phyloP scores from a whole-genome alignment of 2,888 invertebrate species.

The Ischnus inquisitorius region DNA sequence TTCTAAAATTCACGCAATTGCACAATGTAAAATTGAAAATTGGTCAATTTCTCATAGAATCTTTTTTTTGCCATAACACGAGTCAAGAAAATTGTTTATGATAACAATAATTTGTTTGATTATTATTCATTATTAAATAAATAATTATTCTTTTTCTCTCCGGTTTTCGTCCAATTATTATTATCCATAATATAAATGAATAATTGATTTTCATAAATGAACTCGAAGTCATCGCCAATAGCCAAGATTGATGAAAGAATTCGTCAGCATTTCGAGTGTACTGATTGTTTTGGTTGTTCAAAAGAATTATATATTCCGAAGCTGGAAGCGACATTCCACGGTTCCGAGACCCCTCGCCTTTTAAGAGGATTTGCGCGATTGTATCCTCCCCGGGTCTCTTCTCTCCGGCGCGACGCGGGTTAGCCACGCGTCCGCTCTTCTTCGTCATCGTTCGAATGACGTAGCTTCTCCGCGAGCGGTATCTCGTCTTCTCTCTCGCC shows the following conservation, averaged over 20 bases:
- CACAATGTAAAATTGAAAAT: not conserved
- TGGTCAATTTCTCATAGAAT: no score
- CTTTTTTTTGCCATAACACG: no score
- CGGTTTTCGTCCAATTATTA: no score
- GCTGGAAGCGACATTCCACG: slow-evolving; percentile 55
- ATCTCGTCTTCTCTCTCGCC: not conserved
- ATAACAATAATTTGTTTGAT: no score
- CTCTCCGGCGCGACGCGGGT: slow-evolving; percentile 49
- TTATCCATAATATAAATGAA: no score
- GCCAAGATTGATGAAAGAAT: slow-evolving; percentile 14
- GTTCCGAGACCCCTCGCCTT: slow-evolving; percentile 69
- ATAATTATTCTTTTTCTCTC: no score
- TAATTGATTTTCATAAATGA: no score
- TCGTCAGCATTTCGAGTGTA: slow-evolving; percentile 29
- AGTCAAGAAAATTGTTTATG: no score
- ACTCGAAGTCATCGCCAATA: no score
- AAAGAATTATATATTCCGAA: slow-evolving; percentile 40
- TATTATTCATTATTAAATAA: no score
- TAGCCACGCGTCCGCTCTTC: slow-evolving; percentile 57
- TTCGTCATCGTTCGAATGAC: slow-evolving; percentile 62
- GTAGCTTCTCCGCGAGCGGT: slow-evolving; percentile 36
- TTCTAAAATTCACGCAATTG: no score
- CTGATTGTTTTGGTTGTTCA: slow-evolving; percentile 36
- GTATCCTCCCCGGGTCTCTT: slow-evolving; percentile 53
- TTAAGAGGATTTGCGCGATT: slow-evolving; percentile 76